Conservation (phyloP, 2,888 invertebrate species). For the Melolontha melolontha region DNA sequence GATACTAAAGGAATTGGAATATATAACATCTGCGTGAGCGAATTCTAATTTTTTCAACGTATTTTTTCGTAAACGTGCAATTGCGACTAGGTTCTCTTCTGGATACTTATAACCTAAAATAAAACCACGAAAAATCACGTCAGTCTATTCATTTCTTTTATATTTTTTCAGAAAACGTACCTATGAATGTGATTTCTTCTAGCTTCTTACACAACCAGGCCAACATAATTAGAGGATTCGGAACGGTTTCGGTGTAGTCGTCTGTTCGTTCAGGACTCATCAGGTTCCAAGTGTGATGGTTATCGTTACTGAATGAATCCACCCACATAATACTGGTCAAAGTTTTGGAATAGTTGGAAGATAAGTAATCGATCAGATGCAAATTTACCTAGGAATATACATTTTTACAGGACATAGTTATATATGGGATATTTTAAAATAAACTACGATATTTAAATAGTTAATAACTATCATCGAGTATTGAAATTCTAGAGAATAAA, state of each 20-base stretch:
- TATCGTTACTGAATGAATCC: slow-evolving; percentile 66
- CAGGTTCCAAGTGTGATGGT: slow-evolving; percentile 49
- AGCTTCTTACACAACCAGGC: slow-evolving; percentile 75
- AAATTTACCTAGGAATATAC: slow-evolving; percentile 65
- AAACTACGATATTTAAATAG: too few relatives aligned
- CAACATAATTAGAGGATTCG: slow-evolving; percentile 74
- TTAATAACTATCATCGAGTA: too few relatives aligned
- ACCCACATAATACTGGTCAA: slow-evolving; percentile 73
- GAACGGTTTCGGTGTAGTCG: slow-evolving; percentile 43
- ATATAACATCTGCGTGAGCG: slow-evolving; percentile 67
- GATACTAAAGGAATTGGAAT: slow-evolving; percentile 29
- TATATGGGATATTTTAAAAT: too few relatives aligned
- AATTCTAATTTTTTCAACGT: slow-evolving; percentile 70
- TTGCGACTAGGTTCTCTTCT: slow-evolving; percentile 74
- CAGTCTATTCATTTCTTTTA: background rate
- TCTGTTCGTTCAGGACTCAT: slow-evolving; percentile 43
- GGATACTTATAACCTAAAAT: slow-evolving; percentile 71
- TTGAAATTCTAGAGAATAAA: too few relatives aligned
- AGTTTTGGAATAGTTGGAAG: slow-evolving; percentile 67
- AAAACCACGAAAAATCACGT: slow-evolving; percentile 56
- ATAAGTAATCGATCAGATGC: slow-evolving; percentile 69
- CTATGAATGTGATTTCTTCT: slow-evolving; percentile 70
- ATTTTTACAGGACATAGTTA: too few relatives aligned
- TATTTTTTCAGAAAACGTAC: slow-evolving; percentile 41
- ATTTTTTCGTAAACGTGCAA: slow-evolving; percentile 72